Base-by-base conservation (phyloP, 2,113 vertebrate genomes). In the Lagopus muta region DNA sequence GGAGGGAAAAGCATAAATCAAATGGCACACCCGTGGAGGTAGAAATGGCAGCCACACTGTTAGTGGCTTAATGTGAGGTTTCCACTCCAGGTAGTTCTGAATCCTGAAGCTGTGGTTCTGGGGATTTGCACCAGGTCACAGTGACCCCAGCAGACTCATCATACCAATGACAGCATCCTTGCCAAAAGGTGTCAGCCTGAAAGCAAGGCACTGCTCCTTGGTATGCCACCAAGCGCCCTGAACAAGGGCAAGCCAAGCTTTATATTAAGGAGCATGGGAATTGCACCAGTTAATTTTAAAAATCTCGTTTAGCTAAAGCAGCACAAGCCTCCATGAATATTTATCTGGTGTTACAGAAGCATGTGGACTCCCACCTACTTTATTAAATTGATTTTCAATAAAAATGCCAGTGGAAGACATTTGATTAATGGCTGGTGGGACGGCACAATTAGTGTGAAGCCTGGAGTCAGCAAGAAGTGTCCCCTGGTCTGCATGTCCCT, bases 301-400 rank as follows among this genome's bases (percentile, higher is more conserved):
- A 94, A 81, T 75, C 76, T 88, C 85, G 74, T 95, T 95, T 95
- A 91, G 85, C 89, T 94, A 93, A 94, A 96, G 88, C 82, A 86
- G 85, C 57, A 72, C 73, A 92, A 92, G 83, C 30, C 21, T 8
- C 88, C 54, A 93, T 96, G 94, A 97, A 97, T 96, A 96, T 97
- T 96, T 92, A 95, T 95, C 91, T 90, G 86, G 64, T 96, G 80
- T 86, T 94, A 91, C 66, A 88, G 94, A 88, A 90, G 88, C 65
- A 12, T 88, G 91, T 71, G 62, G 93, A 88, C 93, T 94, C 92
- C 90, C 93, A 96, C 91, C 93, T 95, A 94, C 94, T 97, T 95
- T 94, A 95, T 94, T 95, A 94, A 95, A 95, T 95, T 96, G 94
- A 95, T 93, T 94, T 96, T 95, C 95, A 93, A 94, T 97, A 96